These are phyloP conservation scores for Boleophthalmus pectinirostris DNA, from an alignment of 2,113 vertebrate genomes.

Conservation along the genomic window DNA sequence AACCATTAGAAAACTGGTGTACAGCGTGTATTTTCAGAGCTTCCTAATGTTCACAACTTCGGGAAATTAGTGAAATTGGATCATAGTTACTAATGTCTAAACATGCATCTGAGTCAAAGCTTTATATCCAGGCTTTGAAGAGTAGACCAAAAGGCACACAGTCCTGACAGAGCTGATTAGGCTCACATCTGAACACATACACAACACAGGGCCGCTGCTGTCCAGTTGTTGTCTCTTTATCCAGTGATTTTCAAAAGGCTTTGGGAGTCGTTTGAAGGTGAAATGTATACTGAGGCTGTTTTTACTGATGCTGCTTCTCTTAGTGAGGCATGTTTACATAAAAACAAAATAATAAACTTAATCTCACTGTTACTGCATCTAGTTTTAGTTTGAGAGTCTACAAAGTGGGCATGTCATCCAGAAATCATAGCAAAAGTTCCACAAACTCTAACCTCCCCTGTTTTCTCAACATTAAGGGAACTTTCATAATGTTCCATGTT, in stretches of 20 bases:
- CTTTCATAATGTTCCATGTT: too few relatives aligned
- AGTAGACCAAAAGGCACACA: conserved; percentile 61
- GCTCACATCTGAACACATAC: conserved; percentile 56
- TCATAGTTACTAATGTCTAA: conserved; percentile 57
- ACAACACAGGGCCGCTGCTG: conserved; percentile 42
- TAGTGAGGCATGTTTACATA: conserved; percentile 7
- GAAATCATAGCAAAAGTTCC: too few relatives aligned
- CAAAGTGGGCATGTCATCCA: too few relatives aligned
- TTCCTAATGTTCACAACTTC: conserved; percentile 45
- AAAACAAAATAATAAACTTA: too few relatives aligned
- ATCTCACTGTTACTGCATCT: too few relatives aligned
- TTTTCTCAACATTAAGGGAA: too few relatives aligned
- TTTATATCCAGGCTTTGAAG: conserved; percentile 61
- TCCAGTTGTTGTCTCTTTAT: conserved; percentile 42
- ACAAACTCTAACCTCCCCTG: too few relatives aligned
- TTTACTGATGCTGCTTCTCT: conserved; percentile 24
- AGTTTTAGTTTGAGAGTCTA: too few relatives aligned
- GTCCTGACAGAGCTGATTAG: conserved; percentile 64
- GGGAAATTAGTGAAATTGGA: conserved; percentile 65
- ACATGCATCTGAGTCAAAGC: conserved; percentile 59
- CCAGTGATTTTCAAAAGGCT: conserved; percentile 46
- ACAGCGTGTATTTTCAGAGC: too few relatives aligned
- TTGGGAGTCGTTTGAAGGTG: conserved; percentile 30
- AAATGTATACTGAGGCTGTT: not conserved
- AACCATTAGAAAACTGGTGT: too few relatives aligned